A percentile compares a stretch with the other conserved stretches of the same genome.
Evolutionary conservation across 2,888 invertebrate genomes (phyloP).

Genomic region (Meta bourneti): DNA sequence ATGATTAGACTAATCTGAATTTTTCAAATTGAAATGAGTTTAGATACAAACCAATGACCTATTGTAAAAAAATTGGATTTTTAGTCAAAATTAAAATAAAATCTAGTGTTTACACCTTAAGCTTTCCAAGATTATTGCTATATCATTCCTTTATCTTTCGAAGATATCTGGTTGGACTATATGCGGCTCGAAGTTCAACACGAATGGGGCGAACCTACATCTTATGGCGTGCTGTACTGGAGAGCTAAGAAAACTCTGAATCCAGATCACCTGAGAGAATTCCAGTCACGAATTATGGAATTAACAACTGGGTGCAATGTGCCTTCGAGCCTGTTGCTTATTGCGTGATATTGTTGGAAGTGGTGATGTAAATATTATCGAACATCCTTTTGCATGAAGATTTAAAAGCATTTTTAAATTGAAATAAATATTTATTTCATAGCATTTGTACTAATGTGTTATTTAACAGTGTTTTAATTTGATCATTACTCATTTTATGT

Average conservation of each 20-base stretch:
- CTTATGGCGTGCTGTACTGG: conserved; percentile 26
- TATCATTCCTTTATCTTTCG: neutral
- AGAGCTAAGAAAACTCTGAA: conserved; percentile 46
- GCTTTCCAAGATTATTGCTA: no score
- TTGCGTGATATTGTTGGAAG: neutral
- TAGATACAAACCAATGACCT: no score
- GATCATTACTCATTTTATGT: no score
- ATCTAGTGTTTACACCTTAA: no score
- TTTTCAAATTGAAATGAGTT: no score
- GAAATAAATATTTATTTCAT: neutral
- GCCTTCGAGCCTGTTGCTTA: neutral
- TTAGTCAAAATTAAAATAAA: no score
- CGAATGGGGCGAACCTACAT: neutral
- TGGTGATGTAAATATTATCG: neutral
- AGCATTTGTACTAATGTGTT: no score
- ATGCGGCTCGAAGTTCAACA: conserved; percentile 45
- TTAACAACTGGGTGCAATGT: neutral
- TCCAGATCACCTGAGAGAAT: conserved; percentile 13
- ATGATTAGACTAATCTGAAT: no score
- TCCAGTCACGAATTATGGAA: conserved; percentile 20
- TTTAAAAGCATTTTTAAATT: neutral
- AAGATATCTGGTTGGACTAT: conserved; percentile 67
- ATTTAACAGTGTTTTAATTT: no score
- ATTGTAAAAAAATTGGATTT: no score
- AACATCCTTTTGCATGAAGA: neutral